phyloP scores from a whole-genome alignment of 2,113 vertebrate species.

The Hassar affinis region DNA sequence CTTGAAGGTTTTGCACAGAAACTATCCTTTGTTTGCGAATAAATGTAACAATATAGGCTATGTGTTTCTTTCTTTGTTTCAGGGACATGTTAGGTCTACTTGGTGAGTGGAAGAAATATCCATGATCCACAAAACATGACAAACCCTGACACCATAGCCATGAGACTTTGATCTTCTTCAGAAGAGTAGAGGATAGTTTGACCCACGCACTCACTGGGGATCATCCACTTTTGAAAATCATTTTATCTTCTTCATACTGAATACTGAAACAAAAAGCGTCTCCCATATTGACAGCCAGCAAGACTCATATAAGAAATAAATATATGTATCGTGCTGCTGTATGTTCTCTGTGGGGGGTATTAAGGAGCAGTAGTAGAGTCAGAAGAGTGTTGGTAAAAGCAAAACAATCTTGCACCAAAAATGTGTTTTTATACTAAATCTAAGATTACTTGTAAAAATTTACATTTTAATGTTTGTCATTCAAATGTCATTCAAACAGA shows the following conservation, averaged over 20 bases:
- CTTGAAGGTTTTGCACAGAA: neutral
- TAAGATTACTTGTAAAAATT: too few relatives aligned
- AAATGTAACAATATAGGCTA: neutral
- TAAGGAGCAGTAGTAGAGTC: neutral
- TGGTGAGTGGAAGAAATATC: neutral
- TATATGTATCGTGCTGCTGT: constrained; percentile 61
- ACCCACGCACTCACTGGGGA: constrained; percentile 43
- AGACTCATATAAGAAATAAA: constrained; percentile 70
- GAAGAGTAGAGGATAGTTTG: constrained; percentile 30
- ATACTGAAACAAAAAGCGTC: constrained; percentile 48
- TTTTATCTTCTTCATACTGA: constrained; percentile 60
- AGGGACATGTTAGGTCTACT: neutral
- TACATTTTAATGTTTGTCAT: too few relatives aligned
- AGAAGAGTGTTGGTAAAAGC: neutral
- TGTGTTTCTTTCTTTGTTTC: neutral
- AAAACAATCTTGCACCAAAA: neutral
- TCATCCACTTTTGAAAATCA: constrained; percentile 51
- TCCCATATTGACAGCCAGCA: constrained; percentile 57
- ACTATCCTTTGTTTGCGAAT: neutral
- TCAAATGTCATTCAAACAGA: too few relatives aligned
- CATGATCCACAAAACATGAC: constrained; percentile 21
- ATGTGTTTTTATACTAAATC: too few relatives aligned
- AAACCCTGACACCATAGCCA: constrained; percentile 9
- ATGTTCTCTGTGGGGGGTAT: constrained; percentile 23
- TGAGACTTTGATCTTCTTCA: constrained; percentile 36